Evolutionary conservation across 2,113 vertebrate species (phyloP).

Genomic region (Istiophorus platypterus): DNA sequence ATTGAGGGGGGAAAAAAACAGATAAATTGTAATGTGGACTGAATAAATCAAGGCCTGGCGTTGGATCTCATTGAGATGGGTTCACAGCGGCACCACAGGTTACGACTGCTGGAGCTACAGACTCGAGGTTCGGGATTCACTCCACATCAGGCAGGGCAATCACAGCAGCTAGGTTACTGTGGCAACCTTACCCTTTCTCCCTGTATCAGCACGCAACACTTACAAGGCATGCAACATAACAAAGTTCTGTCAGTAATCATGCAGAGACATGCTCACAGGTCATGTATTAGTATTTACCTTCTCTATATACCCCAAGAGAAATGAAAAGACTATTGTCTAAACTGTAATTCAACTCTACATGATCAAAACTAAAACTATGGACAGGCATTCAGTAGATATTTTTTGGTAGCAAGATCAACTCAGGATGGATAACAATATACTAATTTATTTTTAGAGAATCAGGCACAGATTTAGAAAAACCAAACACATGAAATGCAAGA

Average conservation of each 20-base stretch:
- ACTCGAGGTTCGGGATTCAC: slow-evolving; percentile 64
- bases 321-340: slow-evolving; percentile 3
- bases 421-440: not conserved
- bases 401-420: slow-evolving; percentile 14
- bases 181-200: slow-evolving; percentile 67
- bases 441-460: not conserved
- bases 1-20: not conserved
- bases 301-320: not conserved
- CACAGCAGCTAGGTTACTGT: slow-evolving; percentile 46
- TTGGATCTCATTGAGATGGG: slow-evolving; percentile 44
- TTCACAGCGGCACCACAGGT: slow-evolving; percentile 35
- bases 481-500: not conserved
- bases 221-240: slow-evolving; percentile 74
- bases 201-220: slow-evolving; percentile 65
- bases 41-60: slow-evolving; percentile 55
- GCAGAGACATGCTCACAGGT: slow-evolving; percentile 58
- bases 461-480: not conserved
- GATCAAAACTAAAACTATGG: slow-evolving; percentile 16
- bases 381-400: not conserved
- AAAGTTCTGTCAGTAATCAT: slow-evolving; percentile 64
- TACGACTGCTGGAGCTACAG: slow-evolving; percentile 50
- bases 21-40: slow-evolving; percentile 32
- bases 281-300: slow-evolving; percentile 30
- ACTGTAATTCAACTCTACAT: not conserved
- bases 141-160: slow-evolving; percentile 43